Base-by-base conservation (phyloP, 2,797 vertebrate species). In the Danio tinwini region DNA sequence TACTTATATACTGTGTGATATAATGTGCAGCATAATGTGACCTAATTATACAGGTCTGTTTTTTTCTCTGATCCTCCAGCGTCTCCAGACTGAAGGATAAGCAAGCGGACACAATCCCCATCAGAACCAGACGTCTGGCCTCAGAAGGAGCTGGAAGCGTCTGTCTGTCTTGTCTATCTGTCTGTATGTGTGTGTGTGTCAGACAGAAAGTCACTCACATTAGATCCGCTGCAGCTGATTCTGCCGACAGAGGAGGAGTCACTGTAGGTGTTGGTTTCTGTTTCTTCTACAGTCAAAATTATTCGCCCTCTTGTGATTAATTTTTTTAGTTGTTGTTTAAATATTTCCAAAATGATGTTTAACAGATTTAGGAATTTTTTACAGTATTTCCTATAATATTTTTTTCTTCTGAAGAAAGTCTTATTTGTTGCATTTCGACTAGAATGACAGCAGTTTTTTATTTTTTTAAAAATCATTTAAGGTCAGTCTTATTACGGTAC, bases 91-190 rank as follows among this genome's bases (percentile, higher is more conserved):
- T 6, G n/a, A 13, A 17, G 37, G 74, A 72, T 52, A 65, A 53
- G 67, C 53, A 53, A 37, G 42, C 5, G 8, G 47, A 2, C 49
- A 44, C 78, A 70, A 56, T 69, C 74, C 29, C 13, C 45, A 55
- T 55, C 45, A 55, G 42, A 0, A 19, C 59, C 80, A 82, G 74
- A 77, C 74, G 52, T 65, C 42, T 82, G 49, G 59, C 67, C 9
- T 50, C 29, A 47, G 49, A 14, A 21, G 5, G 53, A 49, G 7
- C 16, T 59, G 21, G 17, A 55, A 5, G 0, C 16, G n/a, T 64
- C 29, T 29, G 39, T 16, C 42, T 17, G 45, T 47, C 7, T 47
- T 72, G 11, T 40, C 50, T 70, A 49, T 49, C 39, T 42, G 62
- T 44, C 10, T 19, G 62, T 64, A n/a, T 64, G 39, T 64, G 40